Evolutionary conservation across 2,888 invertebrate genomes (phyloP), one percentile per base, ranked within the genome.

Genomic region (Dendrolimus houi): DNA sequence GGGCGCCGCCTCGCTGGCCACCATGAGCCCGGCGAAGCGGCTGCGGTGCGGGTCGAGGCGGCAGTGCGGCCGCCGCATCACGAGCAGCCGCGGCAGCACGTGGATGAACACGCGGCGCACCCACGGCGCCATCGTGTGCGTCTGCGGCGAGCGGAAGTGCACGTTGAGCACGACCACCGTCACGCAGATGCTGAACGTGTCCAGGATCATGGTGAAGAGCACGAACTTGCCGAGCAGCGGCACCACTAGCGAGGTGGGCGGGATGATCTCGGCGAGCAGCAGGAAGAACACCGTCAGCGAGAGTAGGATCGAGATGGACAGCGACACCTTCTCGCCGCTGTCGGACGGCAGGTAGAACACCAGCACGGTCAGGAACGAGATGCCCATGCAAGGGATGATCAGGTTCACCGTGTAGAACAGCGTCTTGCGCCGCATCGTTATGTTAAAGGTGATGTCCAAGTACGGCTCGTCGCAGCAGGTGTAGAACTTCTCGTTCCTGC

Each of bases 271-370:
- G 54, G 89, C 89, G 65, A 89, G 96, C 85, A 98, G 94, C 87
- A 98, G 93, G 94, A 98, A 98, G 95, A 98, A 98, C 94, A 98
- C 97, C 85, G 97, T 98, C 85, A 98, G 94, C 80, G 97, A 97
- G 85, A 98, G 95, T 81, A 98, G 93, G 89, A 98, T 98, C 79
- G 97, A 97, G 89, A 98, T 97, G 77, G 98, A 98, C 82, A 99
- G 94, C 84, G 98, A 98, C 88, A 99, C 98, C 66, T 99, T 99
- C 92, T 99, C 99, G 75, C 99, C 98, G 85, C 97, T 97, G 92
- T 99, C 98, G 66, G 98, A 98, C 67, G 98, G 99, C 84, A 99
- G 92, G 90, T 98, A 98, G 93, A 98, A 99, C 76, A 98, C 98
- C 78, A 99, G 94, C 75, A 98, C 97, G 70, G 98, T 98, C 79